These are phyloP conservation scores for Troides oblongomaculatus DNA, from an alignment of 2,888 invertebrate species.

Conservation along the genomic window DNA sequence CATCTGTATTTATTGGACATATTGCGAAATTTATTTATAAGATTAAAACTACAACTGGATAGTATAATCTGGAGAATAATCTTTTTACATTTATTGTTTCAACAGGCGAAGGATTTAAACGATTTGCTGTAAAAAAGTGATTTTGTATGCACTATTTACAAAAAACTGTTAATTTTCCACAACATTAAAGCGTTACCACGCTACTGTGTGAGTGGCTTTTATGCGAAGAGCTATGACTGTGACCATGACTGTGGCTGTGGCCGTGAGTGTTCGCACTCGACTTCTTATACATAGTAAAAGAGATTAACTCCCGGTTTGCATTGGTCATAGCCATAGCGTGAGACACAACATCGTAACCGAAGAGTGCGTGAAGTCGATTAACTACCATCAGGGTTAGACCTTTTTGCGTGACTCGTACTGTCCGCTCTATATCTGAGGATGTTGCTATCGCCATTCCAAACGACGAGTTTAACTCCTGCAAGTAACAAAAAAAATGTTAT, in stretches of 20 bases:
- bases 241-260: slow-evolving; percentile 49
- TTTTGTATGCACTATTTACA: neutral
- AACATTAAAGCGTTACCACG: slow-evolving; percentile 58
- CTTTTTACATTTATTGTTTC: no score
- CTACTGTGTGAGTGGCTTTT: slow-evolving; percentile 52
- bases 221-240: slow-evolving; percentile 42
- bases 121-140: neutral
- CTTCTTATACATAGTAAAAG: slow-evolving; percentile 76
- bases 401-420: slow-evolving; percentile 66
- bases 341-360: slow-evolving; percentile 74
- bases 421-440: slow-evolving; percentile 57
- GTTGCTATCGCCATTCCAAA: slow-evolving; percentile 59
- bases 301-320: slow-evolving; percentile 70
- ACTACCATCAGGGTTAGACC: slow-evolving; percentile 70
- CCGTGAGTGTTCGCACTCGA: slow-evolving; percentile 49
- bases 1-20: neutral
- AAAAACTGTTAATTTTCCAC: neutral
- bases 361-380: slow-evolving; percentile 69
- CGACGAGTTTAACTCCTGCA: slow-evolving; percentile 67
- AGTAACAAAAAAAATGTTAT: slow-evolving; percentile 7
- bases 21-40: neutral
- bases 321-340: slow-evolving; percentile 77
- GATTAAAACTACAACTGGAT: no score
- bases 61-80: no score
- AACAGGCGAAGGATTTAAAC: no score